phyloP scores from a whole-genome alignment of 1,140 invertebrate genomes.

The Euura lappo region DNA sequence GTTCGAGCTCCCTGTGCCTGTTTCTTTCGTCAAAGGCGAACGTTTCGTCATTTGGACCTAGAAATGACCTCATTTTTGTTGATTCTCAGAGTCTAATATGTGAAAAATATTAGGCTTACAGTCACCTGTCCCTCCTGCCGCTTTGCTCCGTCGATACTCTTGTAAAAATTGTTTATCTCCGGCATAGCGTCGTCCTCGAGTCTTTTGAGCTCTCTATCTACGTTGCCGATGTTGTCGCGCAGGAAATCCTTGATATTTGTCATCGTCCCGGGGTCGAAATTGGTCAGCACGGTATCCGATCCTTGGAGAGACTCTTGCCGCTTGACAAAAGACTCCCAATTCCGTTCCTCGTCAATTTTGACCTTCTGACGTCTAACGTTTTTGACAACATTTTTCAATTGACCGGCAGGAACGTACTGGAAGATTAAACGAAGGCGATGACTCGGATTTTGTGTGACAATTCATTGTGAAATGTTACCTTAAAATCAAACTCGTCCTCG shows the following conservation, averaged over 20 bases:
- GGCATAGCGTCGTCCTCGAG: slow-evolving; percentile 38
- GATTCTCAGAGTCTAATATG: too few relatives aligned
- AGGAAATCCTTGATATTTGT: slow-evolving; percentile 24
- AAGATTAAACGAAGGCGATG: neutral
- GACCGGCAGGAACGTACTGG: slow-evolving; percentile 49
- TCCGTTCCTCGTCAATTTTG: slow-evolving; percentile 43
- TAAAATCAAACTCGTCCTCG: slow-evolving; percentile 50
- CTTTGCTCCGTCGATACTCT: neutral
- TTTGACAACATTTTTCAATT: slow-evolving; percentile 51
- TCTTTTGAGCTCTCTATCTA: slow-evolving; percentile 41
- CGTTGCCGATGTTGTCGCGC: slow-evolving; percentile 35
- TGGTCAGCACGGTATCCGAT: neutral
- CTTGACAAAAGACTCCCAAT: slow-evolving; percentile 46
- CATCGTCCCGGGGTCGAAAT: slow-evolving; percentile 8
- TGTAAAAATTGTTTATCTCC: slow-evolving; percentile 24
- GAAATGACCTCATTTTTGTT: neutral
- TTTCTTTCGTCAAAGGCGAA: slow-evolving; percentile 18
- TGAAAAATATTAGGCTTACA: neutral
- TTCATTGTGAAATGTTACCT: slow-evolving; percentile 35
- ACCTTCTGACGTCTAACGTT: slow-evolving; percentile 44
- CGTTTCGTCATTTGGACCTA: slow-evolving; percentile 1
- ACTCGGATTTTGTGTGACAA: neutral
- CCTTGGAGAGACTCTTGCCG: slow-evolving; percentile 34
- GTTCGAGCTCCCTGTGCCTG: slow-evolving; percentile 28
- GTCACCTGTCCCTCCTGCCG: neutral